Evolutionary conservation across 2,113 vertebrate species (phyloP).

Genomic region (Neomonachus schauinslandi): DNA sequence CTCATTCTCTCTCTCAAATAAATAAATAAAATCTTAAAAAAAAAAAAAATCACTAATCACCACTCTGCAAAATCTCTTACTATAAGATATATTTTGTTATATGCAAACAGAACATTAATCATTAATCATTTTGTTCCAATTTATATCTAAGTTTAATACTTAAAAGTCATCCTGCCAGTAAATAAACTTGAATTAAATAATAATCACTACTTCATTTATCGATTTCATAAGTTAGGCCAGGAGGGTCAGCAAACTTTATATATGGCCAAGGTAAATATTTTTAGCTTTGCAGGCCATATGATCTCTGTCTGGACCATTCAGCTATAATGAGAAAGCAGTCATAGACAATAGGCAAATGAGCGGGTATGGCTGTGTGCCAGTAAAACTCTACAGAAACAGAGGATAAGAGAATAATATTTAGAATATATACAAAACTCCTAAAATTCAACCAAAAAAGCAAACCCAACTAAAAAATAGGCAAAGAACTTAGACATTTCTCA

Average conservation of each 20-base stretch:
- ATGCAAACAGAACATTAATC: slow-evolving; percentile 23
- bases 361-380: background rate
- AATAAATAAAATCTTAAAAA: background rate
- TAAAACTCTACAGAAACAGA: background rate
- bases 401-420: background rate
- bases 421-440: background rate
- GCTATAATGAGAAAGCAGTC: background rate
- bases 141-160: slow-evolving; percentile 20
- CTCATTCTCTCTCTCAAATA: too few relatives aligned
- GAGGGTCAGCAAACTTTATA: background rate
- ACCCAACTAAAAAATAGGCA: background rate
- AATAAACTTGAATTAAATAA: slow-evolving; percentile 32
- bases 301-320: background rate
- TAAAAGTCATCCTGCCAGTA: background rate
- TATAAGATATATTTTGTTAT: background rate
- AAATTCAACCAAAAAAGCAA: background rate
- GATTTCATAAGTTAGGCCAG: background rate
- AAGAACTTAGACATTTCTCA: background rate
- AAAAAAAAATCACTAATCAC: background rate
- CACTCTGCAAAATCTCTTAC: slow-evolving; percentile 6
- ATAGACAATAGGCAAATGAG: background rate
- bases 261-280: background rate
- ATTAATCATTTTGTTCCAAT: slow-evolving; percentile 13
- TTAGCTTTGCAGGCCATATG: background rate
- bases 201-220: background rate